A percentile compares a stretch with the other conserved stretches of the same genome.
phyloP scores from a whole-genome alignment of 2,113 vertebrate genomes.

The Tylochromis polylepis region DNA sequence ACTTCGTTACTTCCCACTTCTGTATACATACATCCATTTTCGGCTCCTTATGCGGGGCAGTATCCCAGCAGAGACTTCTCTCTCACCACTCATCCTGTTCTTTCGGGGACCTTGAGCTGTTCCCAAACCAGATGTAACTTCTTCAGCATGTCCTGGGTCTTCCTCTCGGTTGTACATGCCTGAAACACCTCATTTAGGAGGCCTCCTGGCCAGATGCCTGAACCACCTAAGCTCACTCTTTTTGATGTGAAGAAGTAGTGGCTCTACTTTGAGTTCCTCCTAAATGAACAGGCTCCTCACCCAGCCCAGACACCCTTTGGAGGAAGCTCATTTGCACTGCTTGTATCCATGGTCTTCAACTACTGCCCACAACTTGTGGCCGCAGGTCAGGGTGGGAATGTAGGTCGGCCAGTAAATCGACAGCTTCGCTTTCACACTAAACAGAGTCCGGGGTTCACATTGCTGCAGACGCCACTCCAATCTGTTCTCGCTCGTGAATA shows the following conservation, averaged over 20 bases:
- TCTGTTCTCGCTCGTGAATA: no score
- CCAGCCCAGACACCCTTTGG: neutral
- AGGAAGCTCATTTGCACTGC: neutral
- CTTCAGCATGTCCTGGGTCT: neutral
- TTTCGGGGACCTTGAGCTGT: neutral
- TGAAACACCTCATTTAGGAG: rapidly evolving
- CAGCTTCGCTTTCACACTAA: rapidly evolving
- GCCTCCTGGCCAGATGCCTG: neutral
- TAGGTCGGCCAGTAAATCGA: neutral
- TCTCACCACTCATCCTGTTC: neutral
- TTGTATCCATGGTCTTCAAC: neutral
- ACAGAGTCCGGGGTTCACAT: neutral
- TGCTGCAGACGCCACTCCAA: neutral
- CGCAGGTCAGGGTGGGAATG: neutral
- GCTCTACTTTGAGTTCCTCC: neutral
- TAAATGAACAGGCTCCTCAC: neutral
- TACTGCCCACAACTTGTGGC: neutral
- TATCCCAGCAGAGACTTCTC: neutral
- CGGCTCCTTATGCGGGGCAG: neutral
- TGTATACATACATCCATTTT: neutral
- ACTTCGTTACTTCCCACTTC: neutral
- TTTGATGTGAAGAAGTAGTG: neutral
- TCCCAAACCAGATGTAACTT: neutral
- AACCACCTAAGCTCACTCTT: neutral
- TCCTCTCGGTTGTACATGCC: neutral